A percentile compares a stretch with the other conserved stretches of the same genome.
Conservation (phyloP, 35 echinoderm and acorn worm genomes). For the Ophiothrix spiculata region DNA sequence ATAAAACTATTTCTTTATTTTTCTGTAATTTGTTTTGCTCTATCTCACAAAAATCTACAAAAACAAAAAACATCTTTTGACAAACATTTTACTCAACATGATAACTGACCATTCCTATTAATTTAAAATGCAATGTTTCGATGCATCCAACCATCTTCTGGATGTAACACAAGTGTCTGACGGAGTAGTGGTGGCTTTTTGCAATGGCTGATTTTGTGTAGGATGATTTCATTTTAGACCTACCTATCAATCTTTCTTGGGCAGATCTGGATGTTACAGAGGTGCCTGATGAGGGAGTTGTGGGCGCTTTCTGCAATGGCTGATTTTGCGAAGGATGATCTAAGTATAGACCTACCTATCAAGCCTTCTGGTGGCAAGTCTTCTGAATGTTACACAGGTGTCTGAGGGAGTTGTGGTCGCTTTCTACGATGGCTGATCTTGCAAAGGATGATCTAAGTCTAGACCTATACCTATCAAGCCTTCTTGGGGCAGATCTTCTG, state of each 20-base stretch:
- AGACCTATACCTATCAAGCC: conserved; percentile 31
- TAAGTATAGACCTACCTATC: conserved; percentile 46
- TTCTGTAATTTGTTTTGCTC: too few species aligned
- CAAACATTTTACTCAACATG: too few species aligned
- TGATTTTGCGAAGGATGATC: too few species aligned
- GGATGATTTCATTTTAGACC: background rate
- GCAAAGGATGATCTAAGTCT: background rate
- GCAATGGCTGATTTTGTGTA: background rate
- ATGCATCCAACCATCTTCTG: too few species aligned
- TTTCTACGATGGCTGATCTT: conserved; percentile 43
- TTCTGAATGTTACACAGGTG: conserved; percentile 28
- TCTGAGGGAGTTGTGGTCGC: background rate
- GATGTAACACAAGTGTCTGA: too few species aligned
- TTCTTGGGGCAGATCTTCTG: conserved; percentile 35
- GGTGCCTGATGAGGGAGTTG: background rate
- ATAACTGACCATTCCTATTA: too few species aligned
- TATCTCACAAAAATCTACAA: too few species aligned
- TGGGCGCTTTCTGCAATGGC: background rate
- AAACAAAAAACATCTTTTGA: too few species aligned
- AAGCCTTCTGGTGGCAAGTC: conserved; percentile 35
- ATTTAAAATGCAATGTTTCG: too few species aligned
- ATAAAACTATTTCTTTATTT: too few species aligned
- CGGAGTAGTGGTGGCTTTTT: background rate
- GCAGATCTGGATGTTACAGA: too few species aligned
- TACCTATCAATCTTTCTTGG: too few species aligned